Evolutionary conservation across 2,113 vertebrate genomes (phyloP).

Genomic region (Poicephalus meyeri): DNA sequence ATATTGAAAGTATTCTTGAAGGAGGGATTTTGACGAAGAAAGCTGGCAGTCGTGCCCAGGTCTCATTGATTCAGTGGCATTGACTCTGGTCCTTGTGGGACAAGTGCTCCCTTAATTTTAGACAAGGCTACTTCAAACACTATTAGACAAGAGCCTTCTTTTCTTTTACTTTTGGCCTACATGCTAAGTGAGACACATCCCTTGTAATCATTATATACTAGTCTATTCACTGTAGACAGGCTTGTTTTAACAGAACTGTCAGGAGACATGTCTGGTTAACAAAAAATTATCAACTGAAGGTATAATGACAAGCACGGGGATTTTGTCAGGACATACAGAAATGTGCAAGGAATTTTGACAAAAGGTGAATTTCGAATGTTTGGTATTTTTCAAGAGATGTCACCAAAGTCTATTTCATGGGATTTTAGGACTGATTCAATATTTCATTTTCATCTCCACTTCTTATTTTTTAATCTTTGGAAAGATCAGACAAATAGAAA

Average conservation of each 20-base stretch:
- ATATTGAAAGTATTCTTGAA: not conserved
- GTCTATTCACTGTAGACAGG: slow-evolving; percentile 27
- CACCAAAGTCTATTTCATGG: not conserved
- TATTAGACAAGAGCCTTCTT: not conserved
- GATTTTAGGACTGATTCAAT: not conserved
- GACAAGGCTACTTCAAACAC: slow-evolving; percentile 30
- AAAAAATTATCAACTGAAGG: not conserved
- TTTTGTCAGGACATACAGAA: not conserved
- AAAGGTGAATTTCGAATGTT: not conserved
- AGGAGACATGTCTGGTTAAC: not conserved
- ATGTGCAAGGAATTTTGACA: not conserved
- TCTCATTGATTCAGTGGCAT: not conserved
- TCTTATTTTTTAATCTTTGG: not conserved
- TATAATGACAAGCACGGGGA: not conserved
- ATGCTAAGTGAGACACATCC: not conserved
- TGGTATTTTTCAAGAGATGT: not conserved
- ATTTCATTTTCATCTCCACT: not conserved
- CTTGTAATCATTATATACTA: slow-evolving; percentile 19
- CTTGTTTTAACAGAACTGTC: slow-evolving; percentile 25
- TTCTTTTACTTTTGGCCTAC: not conserved
- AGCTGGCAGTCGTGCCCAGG: not conserved
- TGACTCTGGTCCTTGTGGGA: not conserved
- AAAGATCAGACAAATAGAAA: not conserved
- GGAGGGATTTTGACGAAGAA: not conserved
- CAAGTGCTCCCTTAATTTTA: slow-evolving; percentile 20